A percentile compares a stretch with the other conserved stretches of the same genome.
These are phyloP conservation scores for Sphaerophoria rueppellii DNA, from an alignment of 2,888 invertebrate species.

Conservation along the genomic window DNA sequence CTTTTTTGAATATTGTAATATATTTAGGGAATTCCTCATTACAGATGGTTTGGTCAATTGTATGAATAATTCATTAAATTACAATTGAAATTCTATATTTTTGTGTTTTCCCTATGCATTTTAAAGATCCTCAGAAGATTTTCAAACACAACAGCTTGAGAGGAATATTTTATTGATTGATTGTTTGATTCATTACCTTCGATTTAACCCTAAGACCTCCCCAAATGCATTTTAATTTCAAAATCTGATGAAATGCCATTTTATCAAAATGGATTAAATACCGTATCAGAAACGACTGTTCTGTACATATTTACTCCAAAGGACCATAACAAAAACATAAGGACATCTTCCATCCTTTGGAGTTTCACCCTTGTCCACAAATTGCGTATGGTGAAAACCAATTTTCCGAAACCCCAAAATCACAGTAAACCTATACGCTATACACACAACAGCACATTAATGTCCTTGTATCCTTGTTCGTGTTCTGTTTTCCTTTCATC, in stretches of 20 bases:
- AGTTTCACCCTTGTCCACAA: conserved; percentile 65
- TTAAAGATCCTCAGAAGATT: no score
- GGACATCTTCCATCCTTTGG: not conserved
- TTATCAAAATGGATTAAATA: conserved; percentile 47
- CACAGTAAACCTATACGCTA: conserved; percentile 52
- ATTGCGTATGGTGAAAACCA: conserved; percentile 65
- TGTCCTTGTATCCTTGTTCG: not conserved
- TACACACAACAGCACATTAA: conserved; percentile 7
- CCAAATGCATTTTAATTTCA: conserved; percentile 14
- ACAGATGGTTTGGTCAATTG: no score
- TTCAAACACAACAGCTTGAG: no score
- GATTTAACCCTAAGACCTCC: conserved; percentile 19
- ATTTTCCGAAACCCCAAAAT: conserved; percentile 65
- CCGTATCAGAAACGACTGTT: conserved; percentile 38
- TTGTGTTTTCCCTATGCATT: no score
- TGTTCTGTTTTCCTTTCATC: not conserved
- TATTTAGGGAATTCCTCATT: no score
- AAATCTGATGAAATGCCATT: conserved; percentile 33
- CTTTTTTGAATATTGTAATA: no score
- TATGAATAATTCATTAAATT: no score
- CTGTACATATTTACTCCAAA: not conserved
- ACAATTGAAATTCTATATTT: no score
- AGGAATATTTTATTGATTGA: conserved; percentile 13
- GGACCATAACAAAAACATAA: not conserved
- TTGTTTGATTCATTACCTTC: conserved; percentile 17